These are phyloP conservation scores for Diplazon laetatorius DNA, from an alignment of 2,888 invertebrate genomes.

Conservation along the genomic window DNA sequence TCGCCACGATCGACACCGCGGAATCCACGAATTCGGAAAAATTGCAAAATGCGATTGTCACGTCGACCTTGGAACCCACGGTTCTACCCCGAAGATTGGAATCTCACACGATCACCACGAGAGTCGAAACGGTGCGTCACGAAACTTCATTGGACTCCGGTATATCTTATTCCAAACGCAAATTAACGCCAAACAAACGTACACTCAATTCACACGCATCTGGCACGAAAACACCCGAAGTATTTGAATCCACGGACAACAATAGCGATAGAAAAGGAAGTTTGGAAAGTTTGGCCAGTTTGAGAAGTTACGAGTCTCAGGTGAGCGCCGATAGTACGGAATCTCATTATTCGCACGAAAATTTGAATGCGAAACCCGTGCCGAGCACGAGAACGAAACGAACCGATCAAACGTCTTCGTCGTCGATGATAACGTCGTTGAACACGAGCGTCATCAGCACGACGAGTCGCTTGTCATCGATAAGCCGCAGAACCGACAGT, in stretches of 20 bases:
- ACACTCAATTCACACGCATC: constrained; percentile 68
- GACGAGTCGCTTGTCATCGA: constrained; percentile 74
- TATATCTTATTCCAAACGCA: constrained; percentile 79
- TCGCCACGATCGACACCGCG: constrained; percentile 1
- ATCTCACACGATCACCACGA: constrained; percentile 56
- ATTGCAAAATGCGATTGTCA: background rate
- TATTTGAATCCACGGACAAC: constrained; percentile 73
- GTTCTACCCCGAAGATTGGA: constrained; percentile 67
- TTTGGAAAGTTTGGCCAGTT: constrained; percentile 84
- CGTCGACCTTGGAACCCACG: constrained; percentile 61
- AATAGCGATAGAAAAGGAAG: constrained; percentile 83
- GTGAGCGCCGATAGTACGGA: constrained; percentile 82
- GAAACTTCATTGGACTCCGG: constrained; percentile 76
- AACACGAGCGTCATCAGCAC: constrained; percentile 71
- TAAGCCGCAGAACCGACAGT: constrained; percentile 77
- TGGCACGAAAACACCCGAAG: constrained; percentile 66
- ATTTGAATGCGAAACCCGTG: constrained; percentile 75
- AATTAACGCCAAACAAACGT: constrained; percentile 78
- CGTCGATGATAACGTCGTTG: constrained; percentile 65
- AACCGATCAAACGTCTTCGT: constrained; percentile 76
- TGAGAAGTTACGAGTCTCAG: constrained; percentile 82
- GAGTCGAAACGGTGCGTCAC: constrained; percentile 76
- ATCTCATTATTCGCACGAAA: constrained; percentile 76
- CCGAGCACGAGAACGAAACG: constrained; percentile 79
- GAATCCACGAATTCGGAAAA: constrained; percentile 13